Percentiles rank a stretch among this genome's conserved stretches.
phyloP scores from a whole-genome alignment of 2,888 invertebrate genomes.

The Hypomecis atomaria region DNA sequence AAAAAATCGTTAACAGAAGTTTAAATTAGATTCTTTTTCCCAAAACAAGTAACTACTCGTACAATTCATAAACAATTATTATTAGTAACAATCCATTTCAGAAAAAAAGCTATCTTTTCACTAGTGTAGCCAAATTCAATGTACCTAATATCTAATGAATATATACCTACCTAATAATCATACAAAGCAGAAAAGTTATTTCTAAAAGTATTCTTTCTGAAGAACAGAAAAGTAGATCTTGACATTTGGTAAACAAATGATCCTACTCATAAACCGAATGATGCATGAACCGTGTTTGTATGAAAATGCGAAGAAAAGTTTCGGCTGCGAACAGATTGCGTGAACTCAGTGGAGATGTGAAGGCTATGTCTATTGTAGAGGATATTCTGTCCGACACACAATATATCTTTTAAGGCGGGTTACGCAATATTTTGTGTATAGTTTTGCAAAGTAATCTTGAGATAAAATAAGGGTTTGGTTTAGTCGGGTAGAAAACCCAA shows the following conservation, averaged over 20 bases:
- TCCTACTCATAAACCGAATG: constrained; percentile 11
- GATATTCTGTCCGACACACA: constrained; percentile 11
- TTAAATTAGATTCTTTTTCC: too few relatives aligned
- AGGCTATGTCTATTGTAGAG: constrained; percentile 12
- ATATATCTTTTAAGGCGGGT: not conserved
- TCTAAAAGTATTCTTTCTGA: constrained; percentile 5
- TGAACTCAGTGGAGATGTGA: constrained; percentile 14
- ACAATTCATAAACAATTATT: too few relatives aligned
- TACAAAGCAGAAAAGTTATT: not conserved
- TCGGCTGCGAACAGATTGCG: constrained; percentile 20
- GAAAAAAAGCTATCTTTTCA: too few relatives aligned
- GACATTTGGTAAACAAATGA: constrained; percentile 16
- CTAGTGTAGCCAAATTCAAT: too few relatives aligned
- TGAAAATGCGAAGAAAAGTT: constrained; percentile 17
- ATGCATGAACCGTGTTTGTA: constrained; percentile 17
- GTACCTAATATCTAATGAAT: not conserved
- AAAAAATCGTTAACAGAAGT: too few relatives aligned
- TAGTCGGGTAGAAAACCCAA: too few relatives aligned
- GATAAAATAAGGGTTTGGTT: not conserved
- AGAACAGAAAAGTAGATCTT: constrained; percentile 12
- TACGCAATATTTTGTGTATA: not conserved
- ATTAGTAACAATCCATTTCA: too few relatives aligned
- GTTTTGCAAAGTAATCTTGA: not conserved
- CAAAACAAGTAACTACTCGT: too few relatives aligned
- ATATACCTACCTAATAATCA: not conserved